Percentiles rank a stretch among this genome's conserved stretches.
phyloP scores from a whole-genome alignment of 2,888 invertebrate species.

The Mythimna ferrago region DNA sequence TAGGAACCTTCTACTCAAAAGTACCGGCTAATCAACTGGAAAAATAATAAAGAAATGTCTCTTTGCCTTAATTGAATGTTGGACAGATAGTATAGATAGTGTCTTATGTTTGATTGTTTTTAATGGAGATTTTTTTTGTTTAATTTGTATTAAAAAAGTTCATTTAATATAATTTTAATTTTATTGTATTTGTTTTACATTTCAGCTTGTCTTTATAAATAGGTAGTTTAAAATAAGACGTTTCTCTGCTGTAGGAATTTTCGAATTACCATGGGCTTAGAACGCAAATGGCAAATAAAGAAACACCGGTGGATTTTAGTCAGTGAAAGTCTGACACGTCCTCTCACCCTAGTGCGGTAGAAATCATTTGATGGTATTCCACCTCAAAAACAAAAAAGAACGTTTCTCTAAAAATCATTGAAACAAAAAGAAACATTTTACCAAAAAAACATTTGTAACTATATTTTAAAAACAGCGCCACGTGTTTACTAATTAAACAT shows the following conservation, averaged over 20 bases:
- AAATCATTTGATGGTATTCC: too few species aligned
- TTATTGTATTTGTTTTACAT: neutral
- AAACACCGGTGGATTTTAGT: too few species aligned
- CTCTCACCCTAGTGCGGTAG: too few species aligned
- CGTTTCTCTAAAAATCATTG: too few species aligned
- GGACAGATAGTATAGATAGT: neutral
- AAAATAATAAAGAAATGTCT: conserved; percentile 11
- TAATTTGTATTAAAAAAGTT: neutral
- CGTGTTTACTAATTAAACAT: too few species aligned
- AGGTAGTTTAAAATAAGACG: neutral
- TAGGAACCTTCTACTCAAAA: conserved; percentile 46
- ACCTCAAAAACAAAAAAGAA: too few species aligned
- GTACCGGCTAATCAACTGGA: conserved; percentile 66
- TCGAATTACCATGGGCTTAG: too few species aligned
- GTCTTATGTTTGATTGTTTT: neutral
- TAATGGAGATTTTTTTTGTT: neutral
- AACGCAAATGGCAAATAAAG: too few species aligned
- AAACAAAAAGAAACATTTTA: too few species aligned
- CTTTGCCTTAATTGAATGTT: neutral
- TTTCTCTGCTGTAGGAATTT: neutral
- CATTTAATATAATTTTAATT: conserved; percentile 21
- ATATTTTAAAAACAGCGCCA: too few species aligned
- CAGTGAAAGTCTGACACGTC: too few species aligned
- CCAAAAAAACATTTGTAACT: too few species aligned
- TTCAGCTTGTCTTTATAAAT: neutral